Conservation (phyloP, 2,113 vertebrate species). For the Hippocampus barbouri region DNA sequence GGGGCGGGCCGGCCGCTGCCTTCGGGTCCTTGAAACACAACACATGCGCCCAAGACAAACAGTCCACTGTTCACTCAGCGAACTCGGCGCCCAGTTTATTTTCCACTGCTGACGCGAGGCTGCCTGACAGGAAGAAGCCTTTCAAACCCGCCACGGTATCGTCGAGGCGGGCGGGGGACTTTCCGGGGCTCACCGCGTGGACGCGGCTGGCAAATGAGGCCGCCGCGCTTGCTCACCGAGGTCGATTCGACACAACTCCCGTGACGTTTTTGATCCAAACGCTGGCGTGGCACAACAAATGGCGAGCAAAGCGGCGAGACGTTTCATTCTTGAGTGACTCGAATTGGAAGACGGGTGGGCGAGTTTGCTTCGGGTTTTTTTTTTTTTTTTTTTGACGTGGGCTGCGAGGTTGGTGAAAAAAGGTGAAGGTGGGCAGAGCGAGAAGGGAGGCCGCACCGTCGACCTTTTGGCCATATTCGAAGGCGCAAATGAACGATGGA, state of each 20-base stretch:
- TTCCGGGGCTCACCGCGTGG: not conserved
- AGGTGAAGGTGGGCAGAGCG: too few species aligned
- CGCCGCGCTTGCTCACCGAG: not conserved
- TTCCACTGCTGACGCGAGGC: not conserved
- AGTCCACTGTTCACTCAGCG: slow-evolving; percentile 17
- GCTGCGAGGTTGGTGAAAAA: too few species aligned
- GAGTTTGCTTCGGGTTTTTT: too few species aligned
- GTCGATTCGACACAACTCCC: not conserved
- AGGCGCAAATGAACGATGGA: too few species aligned
- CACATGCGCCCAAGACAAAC: slow-evolving; percentile 9
- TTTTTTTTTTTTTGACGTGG: too few species aligned
- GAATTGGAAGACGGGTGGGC: too few species aligned
- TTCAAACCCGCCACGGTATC: slow-evolving; percentile 13
- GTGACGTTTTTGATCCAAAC: not conserved
- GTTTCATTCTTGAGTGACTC: too few species aligned
- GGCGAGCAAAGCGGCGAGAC: too few species aligned
- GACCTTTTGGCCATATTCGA: too few species aligned
- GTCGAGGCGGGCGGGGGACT: not conserved
- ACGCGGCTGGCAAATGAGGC: not conserved
- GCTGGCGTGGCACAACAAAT: too few species aligned
- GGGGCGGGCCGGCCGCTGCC: not conserved
- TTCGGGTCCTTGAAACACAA: not conserved
- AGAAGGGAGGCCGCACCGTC: too few species aligned
- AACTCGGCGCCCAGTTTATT: slow-evolving; percentile 4
- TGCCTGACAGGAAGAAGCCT: not conserved